These are phyloP conservation scores for Steatornis caripensis DNA, from an alignment of 2,113 vertebrate species.

Conservation along the genomic window DNA sequence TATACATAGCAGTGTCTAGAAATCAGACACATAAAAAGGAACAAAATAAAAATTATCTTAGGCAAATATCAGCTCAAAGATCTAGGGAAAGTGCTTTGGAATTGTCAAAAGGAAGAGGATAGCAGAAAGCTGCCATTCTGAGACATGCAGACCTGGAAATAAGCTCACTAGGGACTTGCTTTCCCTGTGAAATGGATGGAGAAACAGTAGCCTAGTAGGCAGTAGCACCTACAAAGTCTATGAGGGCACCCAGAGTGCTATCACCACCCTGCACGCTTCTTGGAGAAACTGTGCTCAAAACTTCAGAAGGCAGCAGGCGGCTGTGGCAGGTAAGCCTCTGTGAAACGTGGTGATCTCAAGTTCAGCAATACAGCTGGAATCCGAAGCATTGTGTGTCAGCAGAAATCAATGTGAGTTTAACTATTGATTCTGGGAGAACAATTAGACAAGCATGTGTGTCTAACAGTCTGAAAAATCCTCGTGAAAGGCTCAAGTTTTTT, in stretches of 20 bases:
- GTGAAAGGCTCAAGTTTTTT: neutral
- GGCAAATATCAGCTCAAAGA: neutral
- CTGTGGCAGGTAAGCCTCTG: neutral
- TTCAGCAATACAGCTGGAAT: neutral
- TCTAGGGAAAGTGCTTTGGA: neutral
- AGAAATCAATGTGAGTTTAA: neutral
- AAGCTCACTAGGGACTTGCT: neutral
- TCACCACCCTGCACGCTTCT: neutral
- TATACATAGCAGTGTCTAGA: neutral
- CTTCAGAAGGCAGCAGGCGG: neutral
- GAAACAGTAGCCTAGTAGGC: neutral
- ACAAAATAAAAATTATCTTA: neutral
- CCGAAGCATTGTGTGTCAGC: neutral
- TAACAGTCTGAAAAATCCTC: neutral
- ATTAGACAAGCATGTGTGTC: neutral
- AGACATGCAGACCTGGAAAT: neutral
- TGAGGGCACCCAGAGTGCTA: accelerated
- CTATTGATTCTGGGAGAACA: neutral
- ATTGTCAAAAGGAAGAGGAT: neutral
- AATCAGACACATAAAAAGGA: neutral
- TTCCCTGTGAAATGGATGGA: neutral
- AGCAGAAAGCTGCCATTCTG: neutral
- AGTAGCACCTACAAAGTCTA: neutral
- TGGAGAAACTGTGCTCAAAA: neutral
- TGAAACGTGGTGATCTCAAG: neutral